Evolutionary conservation across 2,113 vertebrate species (phyloP).

Genomic region (Astur gentilis): DNA sequence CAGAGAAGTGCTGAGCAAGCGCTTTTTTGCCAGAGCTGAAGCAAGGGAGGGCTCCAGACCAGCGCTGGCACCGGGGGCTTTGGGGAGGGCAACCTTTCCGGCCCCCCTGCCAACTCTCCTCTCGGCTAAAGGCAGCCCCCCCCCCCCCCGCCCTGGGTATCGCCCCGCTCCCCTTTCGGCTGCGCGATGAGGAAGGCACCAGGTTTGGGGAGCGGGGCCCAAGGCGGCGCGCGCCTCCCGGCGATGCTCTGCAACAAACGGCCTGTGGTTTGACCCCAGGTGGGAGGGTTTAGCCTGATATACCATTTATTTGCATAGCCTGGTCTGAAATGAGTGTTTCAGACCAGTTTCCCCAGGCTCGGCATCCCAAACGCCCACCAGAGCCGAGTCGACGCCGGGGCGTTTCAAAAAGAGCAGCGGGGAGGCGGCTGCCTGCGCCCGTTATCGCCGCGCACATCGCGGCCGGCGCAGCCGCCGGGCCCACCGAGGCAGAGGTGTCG

Average conservation of each 20-base stretch:
- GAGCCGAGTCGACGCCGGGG: neutral
- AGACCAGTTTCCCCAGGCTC: neutral
- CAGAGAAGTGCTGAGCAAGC: neutral
- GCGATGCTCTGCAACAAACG: neutral
- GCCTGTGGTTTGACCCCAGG: neutral
- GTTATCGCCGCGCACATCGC: neutral
- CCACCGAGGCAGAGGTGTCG: neutral
- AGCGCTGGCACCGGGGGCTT: neutral
- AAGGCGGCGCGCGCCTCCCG: accelerated
- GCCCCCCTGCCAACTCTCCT: neutral
- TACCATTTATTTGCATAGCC: neutral
- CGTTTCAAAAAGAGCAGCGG: neutral
- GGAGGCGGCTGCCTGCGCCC: neutral
- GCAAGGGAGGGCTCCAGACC: neutral
- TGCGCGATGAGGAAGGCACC: neutral
- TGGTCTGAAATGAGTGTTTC: neutral
- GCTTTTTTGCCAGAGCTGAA: neutral
- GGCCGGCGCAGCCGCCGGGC: too few relatives aligned
- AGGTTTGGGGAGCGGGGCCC: neutral
- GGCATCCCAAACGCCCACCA: neutral
- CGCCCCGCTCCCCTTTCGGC: neutral
- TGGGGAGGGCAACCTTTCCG: neutral
- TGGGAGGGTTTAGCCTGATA: neutral
- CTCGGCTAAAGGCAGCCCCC: neutral
- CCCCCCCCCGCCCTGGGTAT: neutral